Evolutionary conservation across 2,113 vertebrate genomes (phyloP).

Genomic region (Nesospiza acunhae): DNA sequence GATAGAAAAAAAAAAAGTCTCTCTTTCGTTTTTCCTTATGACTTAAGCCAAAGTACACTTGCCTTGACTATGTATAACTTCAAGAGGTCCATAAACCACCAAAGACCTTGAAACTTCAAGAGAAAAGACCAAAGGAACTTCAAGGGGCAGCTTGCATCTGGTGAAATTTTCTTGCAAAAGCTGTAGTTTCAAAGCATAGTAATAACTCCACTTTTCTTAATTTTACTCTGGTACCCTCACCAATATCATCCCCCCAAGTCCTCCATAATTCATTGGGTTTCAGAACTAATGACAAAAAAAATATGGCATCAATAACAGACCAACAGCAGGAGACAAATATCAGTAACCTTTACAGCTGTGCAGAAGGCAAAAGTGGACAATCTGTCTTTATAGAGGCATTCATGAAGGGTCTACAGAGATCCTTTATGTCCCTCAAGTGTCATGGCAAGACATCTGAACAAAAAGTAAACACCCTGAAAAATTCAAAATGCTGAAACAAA

Average conservation of each 20-base stretch:
- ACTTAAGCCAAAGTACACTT: not conserved
- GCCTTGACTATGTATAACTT: not conserved
- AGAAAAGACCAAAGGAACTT: not conserved
- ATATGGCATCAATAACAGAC: not conserved
- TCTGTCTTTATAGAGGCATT: not conserved
- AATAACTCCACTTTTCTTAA: not conserved
- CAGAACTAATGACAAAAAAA: not conserved
- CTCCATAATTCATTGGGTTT: not conserved
- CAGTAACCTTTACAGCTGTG: not conserved
- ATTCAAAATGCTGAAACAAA: not conserved
- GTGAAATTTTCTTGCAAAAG: not conserved
- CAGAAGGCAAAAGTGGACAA: not conserved
- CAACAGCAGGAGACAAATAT: not conserved
- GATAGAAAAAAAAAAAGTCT: not conserved
- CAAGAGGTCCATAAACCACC: not conserved
- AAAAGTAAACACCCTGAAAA: not conserved
- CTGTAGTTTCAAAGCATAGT: not conserved
- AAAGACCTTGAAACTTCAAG: not conserved
- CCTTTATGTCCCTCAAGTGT: not conserved
- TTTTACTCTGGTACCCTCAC: not conserved
- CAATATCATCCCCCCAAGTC: not conserved
- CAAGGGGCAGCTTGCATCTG: not conserved
- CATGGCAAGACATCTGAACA: not conserved
- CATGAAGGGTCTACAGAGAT: not conserved
- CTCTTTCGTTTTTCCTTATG: not conserved